phyloP scores from a whole-genome alignment of 2,113 vertebrate species.

The Tupaia tana region DNA sequence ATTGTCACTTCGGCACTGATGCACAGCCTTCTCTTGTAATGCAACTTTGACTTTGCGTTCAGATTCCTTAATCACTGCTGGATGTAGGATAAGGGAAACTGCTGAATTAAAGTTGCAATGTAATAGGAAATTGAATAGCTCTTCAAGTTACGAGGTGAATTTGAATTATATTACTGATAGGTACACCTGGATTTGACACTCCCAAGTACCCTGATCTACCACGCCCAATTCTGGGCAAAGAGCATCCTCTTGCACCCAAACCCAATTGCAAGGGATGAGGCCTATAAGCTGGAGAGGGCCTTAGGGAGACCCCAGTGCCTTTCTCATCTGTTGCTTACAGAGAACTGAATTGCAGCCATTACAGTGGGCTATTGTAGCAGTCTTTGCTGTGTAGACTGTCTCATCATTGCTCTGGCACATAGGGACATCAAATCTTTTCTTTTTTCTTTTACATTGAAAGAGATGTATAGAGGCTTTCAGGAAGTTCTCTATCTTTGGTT shows the following conservation, averaged over 20 bases:
- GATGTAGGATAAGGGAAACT: constrained; percentile 60
- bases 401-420: neutral
- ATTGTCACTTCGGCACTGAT: constrained; percentile 81
- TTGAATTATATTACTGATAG: constrained; percentile 46
- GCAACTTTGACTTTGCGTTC: constrained; percentile 80
- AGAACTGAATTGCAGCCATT: neutral
- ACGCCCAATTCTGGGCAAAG: neutral
- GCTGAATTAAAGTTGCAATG: constrained; percentile 60
- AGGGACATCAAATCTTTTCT: neutral
- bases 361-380: neutral
- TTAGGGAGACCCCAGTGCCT: no score
- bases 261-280: neutral
- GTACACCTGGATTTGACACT: neutral
- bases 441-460: neutral
- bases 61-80: constrained; percentile 69
- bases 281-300: neutral
- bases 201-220: neutral
- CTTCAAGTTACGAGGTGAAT: constrained; percentile 37
- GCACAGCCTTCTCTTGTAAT: constrained; percentile 70
- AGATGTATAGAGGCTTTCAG: neutral
- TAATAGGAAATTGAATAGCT: constrained; percentile 10
- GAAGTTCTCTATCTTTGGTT: neutral
- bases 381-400: accelerated
- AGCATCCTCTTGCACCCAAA: accelerated
- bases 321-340: neutral